Evolutionary conservation across 2,797 vertebrate species (phyloP).

Genomic region (Acipenser oxyrinchus): DNA sequence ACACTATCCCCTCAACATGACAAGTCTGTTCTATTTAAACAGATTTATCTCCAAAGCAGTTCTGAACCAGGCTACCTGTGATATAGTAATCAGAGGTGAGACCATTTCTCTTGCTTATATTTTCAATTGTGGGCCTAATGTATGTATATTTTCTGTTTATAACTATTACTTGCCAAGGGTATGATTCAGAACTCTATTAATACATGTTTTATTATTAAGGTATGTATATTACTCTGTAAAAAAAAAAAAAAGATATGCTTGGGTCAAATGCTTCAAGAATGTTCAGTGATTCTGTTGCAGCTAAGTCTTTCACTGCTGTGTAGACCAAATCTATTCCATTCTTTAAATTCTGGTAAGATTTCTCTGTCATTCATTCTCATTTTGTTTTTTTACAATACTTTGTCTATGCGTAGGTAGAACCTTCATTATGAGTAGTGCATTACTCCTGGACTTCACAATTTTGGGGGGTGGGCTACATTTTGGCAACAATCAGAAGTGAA

Average conservation of each 20-base stretch:
- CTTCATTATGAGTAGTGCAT: slow-evolving; percentile 85
- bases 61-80: not conserved
- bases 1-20: slow-evolving; percentile 40
- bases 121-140: too few species aligned
- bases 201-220: too few species aligned
- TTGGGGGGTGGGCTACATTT: slow-evolving; percentile 29
- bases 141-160: too few species aligned
- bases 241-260: too few species aligned
- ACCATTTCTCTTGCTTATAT: not conserved
- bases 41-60: slow-evolving; percentile 50
- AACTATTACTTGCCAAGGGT: too few species aligned
- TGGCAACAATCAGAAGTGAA: slow-evolving; percentile 13
- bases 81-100: not conserved
- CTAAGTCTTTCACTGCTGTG: slow-evolving; percentile 39
- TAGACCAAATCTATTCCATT: slow-evolving; percentile 12
- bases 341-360: slow-evolving; percentile 48
- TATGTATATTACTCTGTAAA: too few species aligned
- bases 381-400: slow-evolving; percentile 72
- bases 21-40: slow-evolving; percentile 52
- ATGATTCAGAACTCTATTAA: too few species aligned
- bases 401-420: slow-evolving; percentile 71
- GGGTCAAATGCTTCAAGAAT: slow-evolving; percentile 7
- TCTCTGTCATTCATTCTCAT: slow-evolving; percentile 89
- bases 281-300: slow-evolving; percentile 58
- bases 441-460: slow-evolving; percentile 71